Evolutionary conservation across 2,113 vertebrate genomes (phyloP).

Genomic region (Entomyzon cyanotis): DNA sequence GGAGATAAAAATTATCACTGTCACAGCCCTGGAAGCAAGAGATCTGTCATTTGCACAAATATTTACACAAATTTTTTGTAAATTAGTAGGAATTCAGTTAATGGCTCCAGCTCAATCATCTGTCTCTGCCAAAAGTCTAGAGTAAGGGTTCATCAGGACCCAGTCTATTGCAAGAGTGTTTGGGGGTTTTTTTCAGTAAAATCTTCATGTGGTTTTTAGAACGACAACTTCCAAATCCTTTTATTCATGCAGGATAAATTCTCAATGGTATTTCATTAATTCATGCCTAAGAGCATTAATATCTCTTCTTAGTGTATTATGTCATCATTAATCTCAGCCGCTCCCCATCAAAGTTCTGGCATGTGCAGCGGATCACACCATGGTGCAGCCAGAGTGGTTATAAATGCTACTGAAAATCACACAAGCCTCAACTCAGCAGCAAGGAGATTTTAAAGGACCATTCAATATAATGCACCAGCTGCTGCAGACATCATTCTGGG

Average conservation of each 20-base stretch:
- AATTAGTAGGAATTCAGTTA: background rate
- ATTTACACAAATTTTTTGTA: background rate
- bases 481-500: background rate
- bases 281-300: constrained; percentile 54
- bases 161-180: background rate
- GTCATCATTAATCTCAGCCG: constrained; percentile 42
- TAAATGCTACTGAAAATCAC: background rate
- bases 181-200: background rate
- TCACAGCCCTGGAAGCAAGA: background rate
- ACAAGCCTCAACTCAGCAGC: background rate
- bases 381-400: background rate
- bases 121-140: background rate
- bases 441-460: background rate
- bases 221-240: constrained; percentile 45
- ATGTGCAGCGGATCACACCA: background rate
- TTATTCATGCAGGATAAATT: constrained; percentile 43
- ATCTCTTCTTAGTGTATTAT: constrained; percentile 42
- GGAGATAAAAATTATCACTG: background rate
- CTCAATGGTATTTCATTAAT: constrained; percentile 57
- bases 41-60: background rate
- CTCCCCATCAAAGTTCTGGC: constrained; percentile 33
- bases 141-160: background rate
- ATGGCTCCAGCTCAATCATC: background rate
- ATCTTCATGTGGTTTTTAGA: constrained; percentile 19
- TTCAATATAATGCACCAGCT: background rate